Evolutionary conservation across 2,113 vertebrate genomes (phyloP), one percentile per base, ranked within the genome.

Genomic region (Scortum barcoo): DNA sequence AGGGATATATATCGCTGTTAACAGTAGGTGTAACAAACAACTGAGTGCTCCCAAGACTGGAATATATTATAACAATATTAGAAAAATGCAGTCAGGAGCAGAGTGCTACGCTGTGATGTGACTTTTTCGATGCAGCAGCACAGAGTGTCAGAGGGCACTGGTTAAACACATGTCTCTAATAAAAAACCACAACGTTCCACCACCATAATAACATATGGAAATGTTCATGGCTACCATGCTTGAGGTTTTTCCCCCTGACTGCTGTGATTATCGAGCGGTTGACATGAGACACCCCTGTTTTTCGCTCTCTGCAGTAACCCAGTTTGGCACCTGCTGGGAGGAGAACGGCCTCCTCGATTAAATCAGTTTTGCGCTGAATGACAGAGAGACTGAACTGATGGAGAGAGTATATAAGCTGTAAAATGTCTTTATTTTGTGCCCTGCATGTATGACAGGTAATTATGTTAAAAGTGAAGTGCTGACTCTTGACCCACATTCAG

Each of bases 161-260:
- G 75, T 80, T 73, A 70, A 92, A 92, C 93, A 93, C 83, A 87
- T 92, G 92, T 91, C 85, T 93, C 86, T 75, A 89, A 93, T 93
- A 86, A 92, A 91, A 84, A 86, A 0, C 83, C 80, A 76, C 86
- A 86, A 42, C 57, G 77, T 88, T 89, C 85, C 92, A 91, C 83
- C 84, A 33, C 80, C 89, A 80, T 89, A 84, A 89, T 79, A 87
- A 89, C 93, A 94, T 89, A 86, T 94, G 93, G 91, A 93, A 93
- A 91, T 93, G 90, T 91, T 94, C 90, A 93, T 58, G 13, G 86
- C 91, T 92, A 91, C 90, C 91, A 92, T 46, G 80, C 83, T 85
- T 81, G 83, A 83, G 88, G 70, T 84, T 89, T 80, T 74, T 62
- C 67, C 78, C 80, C 78, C 77, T 26, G 78, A 81, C 84, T 84